Conservation (phyloP, 2,797 vertebrate species). For the Mus spretus region DNA sequence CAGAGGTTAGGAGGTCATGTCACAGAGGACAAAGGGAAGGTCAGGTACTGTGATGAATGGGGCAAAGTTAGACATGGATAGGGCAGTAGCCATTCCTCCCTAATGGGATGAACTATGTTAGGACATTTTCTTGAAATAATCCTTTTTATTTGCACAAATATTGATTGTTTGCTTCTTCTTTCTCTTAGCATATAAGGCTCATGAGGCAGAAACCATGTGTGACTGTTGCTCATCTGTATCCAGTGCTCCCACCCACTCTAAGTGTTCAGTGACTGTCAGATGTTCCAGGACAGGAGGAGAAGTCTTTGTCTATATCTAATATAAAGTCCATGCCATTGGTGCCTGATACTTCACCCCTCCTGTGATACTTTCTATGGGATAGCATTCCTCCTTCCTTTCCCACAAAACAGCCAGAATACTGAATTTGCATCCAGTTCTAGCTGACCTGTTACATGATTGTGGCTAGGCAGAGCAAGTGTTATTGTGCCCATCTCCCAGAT, state of each 20-base stretch:
- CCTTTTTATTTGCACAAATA: background rate
- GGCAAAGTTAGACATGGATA: background rate
- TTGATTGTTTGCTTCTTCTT: background rate
- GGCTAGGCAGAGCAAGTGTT: background rate
- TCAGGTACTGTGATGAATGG: background rate
- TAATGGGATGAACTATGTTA: background rate
- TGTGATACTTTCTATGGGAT: background rate
- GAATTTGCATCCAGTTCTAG: background rate
- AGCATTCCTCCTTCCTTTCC: background rate
- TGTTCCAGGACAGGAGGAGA: background rate
- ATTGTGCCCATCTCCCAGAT: background rate
- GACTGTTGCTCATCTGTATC: background rate
- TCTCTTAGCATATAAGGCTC: background rate
- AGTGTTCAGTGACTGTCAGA: background rate
- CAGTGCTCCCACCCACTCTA: background rate
- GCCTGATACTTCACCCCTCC: fast-evolving
- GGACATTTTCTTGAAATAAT: background rate
- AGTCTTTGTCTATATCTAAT: background rate
- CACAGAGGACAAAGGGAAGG: background rate
- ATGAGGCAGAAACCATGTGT: background rate
- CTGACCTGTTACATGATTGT: background rate
- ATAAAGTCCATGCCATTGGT: background rate
- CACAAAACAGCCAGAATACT: background rate
- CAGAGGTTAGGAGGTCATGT: background rate
- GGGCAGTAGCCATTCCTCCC: background rate